Evolutionary conservation across 2,113 vertebrate genomes (phyloP), one percentile per base, ranked within the genome.

Genomic region (Hippocampus guttulatus): DNA sequence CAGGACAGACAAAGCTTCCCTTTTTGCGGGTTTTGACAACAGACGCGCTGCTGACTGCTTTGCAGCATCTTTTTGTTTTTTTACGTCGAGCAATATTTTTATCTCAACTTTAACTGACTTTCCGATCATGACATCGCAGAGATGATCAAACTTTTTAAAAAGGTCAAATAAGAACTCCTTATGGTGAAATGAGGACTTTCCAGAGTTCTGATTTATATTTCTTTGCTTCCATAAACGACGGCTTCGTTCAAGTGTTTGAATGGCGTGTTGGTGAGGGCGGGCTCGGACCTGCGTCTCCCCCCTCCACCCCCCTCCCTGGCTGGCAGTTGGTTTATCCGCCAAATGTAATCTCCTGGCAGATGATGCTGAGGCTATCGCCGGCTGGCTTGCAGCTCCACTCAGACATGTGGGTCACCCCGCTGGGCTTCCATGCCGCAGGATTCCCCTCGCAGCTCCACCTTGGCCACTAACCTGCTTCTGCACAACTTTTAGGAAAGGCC

Each of bases 1-100:
- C 76, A 62, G 67, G 40, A 85, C 76, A 78, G 68, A 82, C 76
- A 75, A 79, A 77, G 71, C 81, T 70, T 76, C 81, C 77, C 64
- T 2, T 2, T 45, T 38, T 7, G 2, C 45, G 14, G 6, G 41
- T 64, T 21, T 63, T 20, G 62, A 38, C 10, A 41, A 18, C 21
- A 41, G 62, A 61, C 21, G 52, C 23, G 12, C 2, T 15, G 47
- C n/a, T n/a, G n/a, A 45, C 43, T 45, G 10, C 43, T 12, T 11
- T 3, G 43, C 43, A 45, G 43, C 10, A 45, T 14, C 43, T 45
- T 45, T n/a, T 55, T n/a, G 1, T 55, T 52, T 52, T 52, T 18
- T 18, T 5, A 52, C 20, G 51, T 20, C 6, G 21, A 9, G 21
- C 10, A 55, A 55, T 23, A 55, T 55, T n/a, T 55, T 20, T 8